Conservation (phyloP, 2,797 vertebrate species). For the Catamblyrhynchus diadema region DNA sequence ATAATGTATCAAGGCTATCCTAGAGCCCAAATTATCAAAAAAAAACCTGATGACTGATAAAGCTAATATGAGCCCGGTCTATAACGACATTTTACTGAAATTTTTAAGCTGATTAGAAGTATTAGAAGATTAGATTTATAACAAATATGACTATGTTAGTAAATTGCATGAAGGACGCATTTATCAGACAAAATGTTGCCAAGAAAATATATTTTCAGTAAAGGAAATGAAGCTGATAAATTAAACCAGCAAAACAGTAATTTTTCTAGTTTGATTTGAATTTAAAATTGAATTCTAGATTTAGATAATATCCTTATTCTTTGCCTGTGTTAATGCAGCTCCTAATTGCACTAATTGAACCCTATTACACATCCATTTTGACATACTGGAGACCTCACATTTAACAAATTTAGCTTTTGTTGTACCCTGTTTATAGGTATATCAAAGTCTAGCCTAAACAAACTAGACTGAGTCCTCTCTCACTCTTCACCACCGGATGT, state of each 20-base stretch:
- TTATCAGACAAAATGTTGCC: not conserved
- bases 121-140: not conserved
- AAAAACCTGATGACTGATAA: not conserved
- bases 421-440: not conserved
- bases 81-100: not conserved
- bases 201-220: not conserved
- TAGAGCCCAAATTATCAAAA: not conserved
- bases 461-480: not conserved
- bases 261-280: not conserved
- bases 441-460: not conserved
- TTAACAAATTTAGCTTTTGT: not conserved
- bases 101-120: not conserved
- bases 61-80: not conserved
- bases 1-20: accelerated
- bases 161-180: not conserved
- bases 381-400: not conserved
- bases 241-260: not conserved
- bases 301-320: not conserved
- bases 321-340: not conserved
- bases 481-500: not conserved
- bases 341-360: not conserved
- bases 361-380: not conserved
- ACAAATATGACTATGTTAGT: not conserved
- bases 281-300: not conserved
- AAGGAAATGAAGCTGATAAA: not conserved